Conservation (phyloP, 2,113 vertebrate genomes). For the Carlito syrichta region DNA sequence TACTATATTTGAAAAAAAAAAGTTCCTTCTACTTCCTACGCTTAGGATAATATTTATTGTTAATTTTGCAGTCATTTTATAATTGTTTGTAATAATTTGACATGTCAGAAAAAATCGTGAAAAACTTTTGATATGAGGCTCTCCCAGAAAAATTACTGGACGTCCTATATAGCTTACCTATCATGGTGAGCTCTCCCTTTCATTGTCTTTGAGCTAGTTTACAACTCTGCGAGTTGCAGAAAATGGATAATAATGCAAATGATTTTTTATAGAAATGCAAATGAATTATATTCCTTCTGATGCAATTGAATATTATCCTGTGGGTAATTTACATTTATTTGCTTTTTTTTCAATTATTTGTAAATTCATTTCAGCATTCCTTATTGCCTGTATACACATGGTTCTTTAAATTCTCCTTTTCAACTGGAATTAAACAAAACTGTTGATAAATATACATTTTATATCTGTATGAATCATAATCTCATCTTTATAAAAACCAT, state of each 20-base stretch:
- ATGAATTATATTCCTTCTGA: background rate
- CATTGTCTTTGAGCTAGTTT: background rate
- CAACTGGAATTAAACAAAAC: background rate
- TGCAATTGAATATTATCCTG: background rate
- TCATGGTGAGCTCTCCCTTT: background rate
- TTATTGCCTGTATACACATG: background rate
- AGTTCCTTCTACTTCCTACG: background rate
- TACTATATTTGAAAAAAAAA: background rate
- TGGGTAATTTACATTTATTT: background rate
- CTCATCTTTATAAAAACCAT: background rate
- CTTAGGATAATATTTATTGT: background rate
- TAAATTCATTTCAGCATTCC: background rate
- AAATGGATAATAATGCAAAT: background rate
- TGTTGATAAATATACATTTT: background rate
- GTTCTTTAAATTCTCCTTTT: background rate
- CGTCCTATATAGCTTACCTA: background rate
- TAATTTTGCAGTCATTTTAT: background rate
- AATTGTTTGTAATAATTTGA: background rate
- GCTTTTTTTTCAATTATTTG: background rate
- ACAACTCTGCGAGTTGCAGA: background rate
- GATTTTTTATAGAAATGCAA: background rate
- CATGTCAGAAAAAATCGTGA: background rate
- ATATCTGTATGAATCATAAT: background rate
- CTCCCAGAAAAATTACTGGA: background rate
- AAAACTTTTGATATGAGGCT: background rate